These are phyloP conservation scores for Microctenopoma lineatum DNA, from an alignment of 2,797 vertebrate species.

Conservation along the genomic window DNA sequence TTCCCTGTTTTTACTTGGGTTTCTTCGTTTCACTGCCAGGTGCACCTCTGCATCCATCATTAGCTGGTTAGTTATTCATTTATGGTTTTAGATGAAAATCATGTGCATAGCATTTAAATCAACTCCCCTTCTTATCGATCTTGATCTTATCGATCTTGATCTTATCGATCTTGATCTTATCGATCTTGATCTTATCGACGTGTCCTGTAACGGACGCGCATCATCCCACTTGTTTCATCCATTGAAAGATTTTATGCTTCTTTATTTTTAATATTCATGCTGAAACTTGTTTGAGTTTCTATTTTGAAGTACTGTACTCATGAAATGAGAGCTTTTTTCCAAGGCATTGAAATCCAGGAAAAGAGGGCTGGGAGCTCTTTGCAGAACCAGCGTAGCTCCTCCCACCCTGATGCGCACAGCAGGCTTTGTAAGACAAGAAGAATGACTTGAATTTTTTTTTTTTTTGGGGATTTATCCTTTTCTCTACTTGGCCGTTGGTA, in stretches of 20 bases:
- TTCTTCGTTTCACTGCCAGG: slow-evolving; percentile 55
- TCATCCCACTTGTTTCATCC: slow-evolving; percentile 49
- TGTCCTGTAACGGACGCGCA: slow-evolving; percentile 40
- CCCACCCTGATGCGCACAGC: slow-evolving; percentile 76
- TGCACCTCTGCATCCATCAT: slow-evolving; percentile 56
- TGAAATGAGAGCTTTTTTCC: slow-evolving; percentile 84
- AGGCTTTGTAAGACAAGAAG: slow-evolving; percentile 79
- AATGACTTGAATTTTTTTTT: slow-evolving; percentile 77
- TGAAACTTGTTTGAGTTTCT: slow-evolving; percentile 77
- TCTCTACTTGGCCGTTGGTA: slow-evolving; percentile 60
- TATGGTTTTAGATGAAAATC: slow-evolving; percentile 64
- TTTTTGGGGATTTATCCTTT: slow-evolving; percentile 55
- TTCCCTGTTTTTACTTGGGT: slow-evolving; percentile 55
- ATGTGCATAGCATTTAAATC: slow-evolving; percentile 71
- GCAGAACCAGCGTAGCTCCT: slow-evolving; percentile 61
- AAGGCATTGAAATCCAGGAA: slow-evolving; percentile 81
- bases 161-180: slow-evolving; percentile 15
- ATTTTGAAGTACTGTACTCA: slow-evolving; percentile 86
- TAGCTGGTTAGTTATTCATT: slow-evolving; percentile 53
- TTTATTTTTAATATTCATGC: slow-evolving; percentile 57
- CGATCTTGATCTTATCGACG: slow-evolving; percentile 7
- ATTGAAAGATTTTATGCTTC: slow-evolving; percentile 61
- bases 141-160: not conserved
- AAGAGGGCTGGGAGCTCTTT: slow-evolving; percentile 70
- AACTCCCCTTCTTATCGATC: slow-evolving; percentile 33